Evolutionary conservation across 1,140 invertebrate genomes (phyloP), one percentile per base, ranked within the genome.

Genomic region (Zaprionus taronus): DNA sequence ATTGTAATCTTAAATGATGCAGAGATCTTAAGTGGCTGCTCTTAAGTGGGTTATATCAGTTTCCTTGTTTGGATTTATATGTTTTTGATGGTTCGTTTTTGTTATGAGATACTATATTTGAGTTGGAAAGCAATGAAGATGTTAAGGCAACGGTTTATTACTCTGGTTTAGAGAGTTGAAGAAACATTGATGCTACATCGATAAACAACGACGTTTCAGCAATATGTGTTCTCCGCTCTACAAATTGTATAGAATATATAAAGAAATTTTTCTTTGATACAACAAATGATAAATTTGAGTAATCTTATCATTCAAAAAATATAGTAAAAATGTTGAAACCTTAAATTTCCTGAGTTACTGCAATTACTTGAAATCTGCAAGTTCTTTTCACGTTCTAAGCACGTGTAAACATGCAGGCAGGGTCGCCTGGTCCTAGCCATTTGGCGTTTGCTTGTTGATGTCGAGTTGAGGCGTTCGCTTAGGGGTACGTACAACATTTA

Each of bases 401-500:
- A 26, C 15, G 72, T 57, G 38, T 64, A 70, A 71, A 64, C 67
- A n/a, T 17, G 36, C 2, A 36, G 14, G 31, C 20, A 66, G 53
- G 36, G 61, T 12, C 28, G 63, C 34, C 62, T 55, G 36, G 61
- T 12, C 28, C 57, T 26, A 38, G 74, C 66, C 49, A 60, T 14
- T 61, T 65, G 61, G 53, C 31, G 60, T 76, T 75, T 70, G 60
- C 60, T 57, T 69, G 65, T 75, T 75, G 72, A 69, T 66, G 31
- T 74, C 62, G 72, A 15, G 26, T 61, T 9, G 63, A 38, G 44
- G 26, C 34, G 31, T 58, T 49, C 36, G 55, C n/a, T 60, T 14
- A 56, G 31, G 28, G 64, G 75, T 67, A 55, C 70, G 62, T 51
- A 24, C 49, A 73, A 69, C 79, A 75, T 78, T 80, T 74, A 80